These are phyloP conservation scores for Peromyscus melanophrys DNA, from an alignment of 2,797 vertebrate genomes.

Conservation along the genomic window DNA sequence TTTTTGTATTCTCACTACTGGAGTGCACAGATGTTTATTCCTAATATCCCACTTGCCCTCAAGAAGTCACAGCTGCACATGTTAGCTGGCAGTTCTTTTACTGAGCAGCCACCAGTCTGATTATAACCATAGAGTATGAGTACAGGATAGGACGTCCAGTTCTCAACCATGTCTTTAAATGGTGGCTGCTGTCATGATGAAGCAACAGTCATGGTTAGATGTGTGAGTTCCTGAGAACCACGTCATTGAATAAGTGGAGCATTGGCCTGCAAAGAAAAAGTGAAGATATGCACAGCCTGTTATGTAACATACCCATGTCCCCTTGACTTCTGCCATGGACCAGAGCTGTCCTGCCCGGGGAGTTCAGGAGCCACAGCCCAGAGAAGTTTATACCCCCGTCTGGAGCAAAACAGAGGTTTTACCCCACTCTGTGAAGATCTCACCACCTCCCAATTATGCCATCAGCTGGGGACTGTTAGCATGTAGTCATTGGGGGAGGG, in stretches of 20 bases:
- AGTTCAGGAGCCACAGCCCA: background rate
- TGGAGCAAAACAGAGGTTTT: background rate
- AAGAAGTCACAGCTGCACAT: background rate
- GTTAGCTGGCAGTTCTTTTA: background rate
- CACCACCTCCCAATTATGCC: background rate
- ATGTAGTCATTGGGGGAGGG: background rate
- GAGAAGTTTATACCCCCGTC: accelerated
- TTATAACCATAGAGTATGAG: background rate
- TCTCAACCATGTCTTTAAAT: background rate
- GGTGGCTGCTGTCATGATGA: background rate
- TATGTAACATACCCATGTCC: too few species aligned
- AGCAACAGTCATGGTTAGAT: background rate
- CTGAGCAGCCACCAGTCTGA: background rate
- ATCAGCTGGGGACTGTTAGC: background rate
- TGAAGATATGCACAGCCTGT: accelerated
- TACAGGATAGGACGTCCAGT: too few species aligned
- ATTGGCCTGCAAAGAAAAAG: background rate
- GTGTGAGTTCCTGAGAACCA: background rate
- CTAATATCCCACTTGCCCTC: background rate
- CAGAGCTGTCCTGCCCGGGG: background rate
- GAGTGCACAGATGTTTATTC: background rate
- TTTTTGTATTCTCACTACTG: background rate
- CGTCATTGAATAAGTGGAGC: background rate
- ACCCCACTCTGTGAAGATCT: background rate
- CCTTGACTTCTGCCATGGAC: background rate